Evolutionary conservation across 2,888 invertebrate species (phyloP).

Genomic region (Eremobia ochroleuca): DNA sequence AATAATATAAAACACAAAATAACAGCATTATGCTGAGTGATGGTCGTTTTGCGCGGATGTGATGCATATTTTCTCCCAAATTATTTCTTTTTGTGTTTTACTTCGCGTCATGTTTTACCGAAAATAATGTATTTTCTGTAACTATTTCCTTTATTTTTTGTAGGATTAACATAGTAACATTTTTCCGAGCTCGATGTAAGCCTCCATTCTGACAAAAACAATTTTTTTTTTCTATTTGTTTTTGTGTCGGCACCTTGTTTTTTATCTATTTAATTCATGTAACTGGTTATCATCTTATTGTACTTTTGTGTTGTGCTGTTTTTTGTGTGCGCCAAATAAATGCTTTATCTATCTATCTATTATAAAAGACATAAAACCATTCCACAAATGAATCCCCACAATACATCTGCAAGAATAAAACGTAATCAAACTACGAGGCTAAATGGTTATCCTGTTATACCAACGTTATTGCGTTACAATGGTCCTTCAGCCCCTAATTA

Average conservation of each 20-base stretch:
- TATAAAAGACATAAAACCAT: background rate
- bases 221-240: too few relatives aligned
- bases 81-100: background rate
- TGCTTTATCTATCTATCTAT: too few relatives aligned
- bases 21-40: background rate
- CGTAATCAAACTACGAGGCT: slow-evolving; percentile 49
- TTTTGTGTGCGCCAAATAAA: too few relatives aligned
- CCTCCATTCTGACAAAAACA: too few relatives aligned
- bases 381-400: slow-evolving; percentile 20
- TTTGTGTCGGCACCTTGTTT: too few relatives aligned
- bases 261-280: too few relatives aligned
- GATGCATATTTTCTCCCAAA: background rate
- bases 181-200: background rate
- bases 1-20: background rate
- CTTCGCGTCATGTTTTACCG: background rate
- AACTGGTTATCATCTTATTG: too few relatives aligned
- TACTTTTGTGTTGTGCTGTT: too few relatives aligned
- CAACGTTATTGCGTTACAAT: slow-evolving; percentile 57
- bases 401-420: slow-evolving; percentile 43
- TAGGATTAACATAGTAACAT: background rate
- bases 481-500: slow-evolving; percentile 54
- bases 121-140: background rate
- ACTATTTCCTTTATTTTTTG: background rate
- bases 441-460: slow-evolving; percentile 50
- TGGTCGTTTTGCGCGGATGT: background rate